Evolutionary conservation across 2,888 invertebrate species (phyloP).

Genomic region (Pandemis corylana): DNA sequence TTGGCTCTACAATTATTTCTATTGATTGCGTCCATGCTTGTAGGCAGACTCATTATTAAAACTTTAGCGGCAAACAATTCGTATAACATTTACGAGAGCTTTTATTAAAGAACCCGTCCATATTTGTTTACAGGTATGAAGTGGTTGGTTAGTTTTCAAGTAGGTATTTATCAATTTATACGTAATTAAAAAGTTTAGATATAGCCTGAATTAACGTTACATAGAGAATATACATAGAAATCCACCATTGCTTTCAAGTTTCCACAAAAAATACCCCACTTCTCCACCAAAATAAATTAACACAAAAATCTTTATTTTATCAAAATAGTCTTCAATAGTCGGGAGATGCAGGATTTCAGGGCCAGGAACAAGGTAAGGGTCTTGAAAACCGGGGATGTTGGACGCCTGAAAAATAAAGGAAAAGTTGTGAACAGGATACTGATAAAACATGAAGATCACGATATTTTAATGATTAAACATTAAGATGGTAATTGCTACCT

Average conservation of each 20-base stretch:
- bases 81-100: no score
- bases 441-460: neutral
- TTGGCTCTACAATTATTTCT: neutral
- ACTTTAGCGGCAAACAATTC: neutral
- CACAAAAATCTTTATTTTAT: neutral
- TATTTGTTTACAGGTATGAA: neutral
- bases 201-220: no score
- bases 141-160: no score
- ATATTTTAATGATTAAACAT: no score
- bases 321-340: neutral
- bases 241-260: no score
- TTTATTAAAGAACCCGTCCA: neutral
- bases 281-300: neutral
- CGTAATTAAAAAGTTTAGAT: no score
- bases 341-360: neutral
- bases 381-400: neutral
- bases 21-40: neutral
- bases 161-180: no score
- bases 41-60: neutral
- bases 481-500: no score
- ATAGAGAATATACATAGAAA: no score
- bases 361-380: neutral
- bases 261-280: neutral
- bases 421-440: neutral
- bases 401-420: constrained; percentile 8